Evolutionary conservation across 2,113 vertebrate species (phyloP).

Genomic region (Hylia prasina): DNA sequence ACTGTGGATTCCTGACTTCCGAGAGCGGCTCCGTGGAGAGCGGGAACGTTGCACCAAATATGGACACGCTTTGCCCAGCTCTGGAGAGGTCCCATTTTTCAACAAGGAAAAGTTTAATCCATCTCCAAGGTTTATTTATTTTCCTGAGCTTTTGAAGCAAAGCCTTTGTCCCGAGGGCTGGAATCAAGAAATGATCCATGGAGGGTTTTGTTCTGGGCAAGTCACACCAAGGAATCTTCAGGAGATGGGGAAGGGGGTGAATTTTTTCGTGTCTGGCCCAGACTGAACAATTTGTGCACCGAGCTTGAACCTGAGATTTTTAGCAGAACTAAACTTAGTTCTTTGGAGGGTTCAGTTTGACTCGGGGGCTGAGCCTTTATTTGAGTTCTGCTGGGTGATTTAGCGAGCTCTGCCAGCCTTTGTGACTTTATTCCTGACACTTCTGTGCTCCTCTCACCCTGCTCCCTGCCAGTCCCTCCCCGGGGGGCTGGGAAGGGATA

Average conservation of each 20-base stretch:
- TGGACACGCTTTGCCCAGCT: slow-evolving; percentile 21
- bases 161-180: not conserved
- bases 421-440: not conserved
- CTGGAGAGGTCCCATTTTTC: slow-evolving; percentile 8
- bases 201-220: not conserved
- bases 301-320: not conserved
- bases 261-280: not conserved
- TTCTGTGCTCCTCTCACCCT: not conserved
- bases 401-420: not conserved
- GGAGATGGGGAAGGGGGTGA: not conserved
- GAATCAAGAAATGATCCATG: not conserved
- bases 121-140: not conserved
- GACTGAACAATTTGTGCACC: not conserved
- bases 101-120: not conserved
- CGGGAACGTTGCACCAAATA: slow-evolving; percentile 45
- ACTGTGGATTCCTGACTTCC: slow-evolving; percentile 52
- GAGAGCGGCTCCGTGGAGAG: not conserved
- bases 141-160: not conserved
- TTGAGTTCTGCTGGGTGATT: not conserved
- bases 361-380: not conserved
- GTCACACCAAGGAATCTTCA: not conserved
- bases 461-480: not conserved
- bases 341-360: not conserved
- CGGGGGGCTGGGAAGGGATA: not conserved
- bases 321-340: not conserved